Base-by-base conservation (phyloP, 1,140 invertebrate genomes). In the Popillia japonica region DNA sequence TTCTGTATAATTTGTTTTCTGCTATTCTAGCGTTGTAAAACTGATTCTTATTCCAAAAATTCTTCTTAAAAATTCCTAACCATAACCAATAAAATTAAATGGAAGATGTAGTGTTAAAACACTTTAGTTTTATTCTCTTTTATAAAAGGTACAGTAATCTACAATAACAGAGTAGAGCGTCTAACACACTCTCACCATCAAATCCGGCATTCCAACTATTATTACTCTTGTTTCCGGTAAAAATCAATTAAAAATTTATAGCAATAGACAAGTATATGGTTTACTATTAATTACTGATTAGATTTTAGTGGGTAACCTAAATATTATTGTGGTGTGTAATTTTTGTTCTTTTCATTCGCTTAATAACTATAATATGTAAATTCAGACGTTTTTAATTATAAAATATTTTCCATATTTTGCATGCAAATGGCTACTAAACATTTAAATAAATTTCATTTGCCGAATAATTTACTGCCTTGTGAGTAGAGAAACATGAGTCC, bases 301-400 rank as follows among this genome's bases (percentile, higher is more conserved):
- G 44, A 10, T 48, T 11, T 48, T 48, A 48, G 44, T 48, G 17
- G 44, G 44, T 48, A 14, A 48, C 44, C 44, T 14, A 8, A 7
- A 48, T 48, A 48, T 48, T 48, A 48, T 48, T 11, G 44, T n/a
- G 11, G 44, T 48, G 44, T 48, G 44, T 48, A 48, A 48, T 48
- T 48, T n/a, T 48, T 48, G 6, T 48, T 10, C 11, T 14, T 14
- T 48, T 48, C 41, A 0, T 48, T 48, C 17, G 7, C 11, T 48
- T 48, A 48, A 48, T 11, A 48, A 48, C 17, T 48, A 48, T 48
- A 48, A 48, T 48, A 48, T 48, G 44, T 9, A 48, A 48, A 48
- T 48, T 48, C 17, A n/a, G 44, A 48, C 44, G 44, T n/a, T 11
- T 8, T 48, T 48, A 48, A 48, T 48, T 48, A 14, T 48, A 14